Evolutionary conservation across 2,888 invertebrate species (phyloP).

Genomic region (Synergus itoensis): DNA sequence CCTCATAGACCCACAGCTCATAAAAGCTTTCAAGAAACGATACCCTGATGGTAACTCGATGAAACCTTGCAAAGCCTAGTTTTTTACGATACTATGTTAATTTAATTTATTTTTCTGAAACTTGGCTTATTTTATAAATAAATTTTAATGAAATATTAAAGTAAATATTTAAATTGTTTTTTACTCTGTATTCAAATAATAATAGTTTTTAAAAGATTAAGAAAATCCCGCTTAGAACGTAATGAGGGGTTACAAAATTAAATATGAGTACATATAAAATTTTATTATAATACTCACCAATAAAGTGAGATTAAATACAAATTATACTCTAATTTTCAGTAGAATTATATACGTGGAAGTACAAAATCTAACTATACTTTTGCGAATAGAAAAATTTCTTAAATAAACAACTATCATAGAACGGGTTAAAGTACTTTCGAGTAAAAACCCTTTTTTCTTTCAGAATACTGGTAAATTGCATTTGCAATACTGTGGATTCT

Average conservation of each 20-base stretch:
- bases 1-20: conserved; percentile 94
- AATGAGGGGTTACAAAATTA: not conserved
- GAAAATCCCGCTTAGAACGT: not conserved
- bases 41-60: conserved; percentile 94
- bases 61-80: conserved; percentile 75
- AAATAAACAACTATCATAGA: not conserved
- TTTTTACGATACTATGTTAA: not conserved
- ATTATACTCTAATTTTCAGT: conserved; percentile 38
- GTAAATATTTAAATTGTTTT: not conserved
- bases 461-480: conserved; percentile 17
- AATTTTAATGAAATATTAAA: not conserved
- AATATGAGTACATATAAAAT: conserved; percentile 25
- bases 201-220: not conserved
- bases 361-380: not conserved
- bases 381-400: not conserved
- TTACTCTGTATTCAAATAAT: not conserved
- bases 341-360: conserved; percentile 17
- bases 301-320: conserved; percentile 12
- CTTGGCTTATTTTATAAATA: not conserved
- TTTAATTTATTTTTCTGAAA: not conserved
- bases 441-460: not conserved
- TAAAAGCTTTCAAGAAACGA: conserved; percentile 91
- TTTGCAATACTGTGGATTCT: not conserved
- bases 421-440: not conserved
- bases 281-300: conserved; percentile 33